Base-by-base conservation (phyloP, 2,113 vertebrate species). In the Hippotragus niger region DNA sequence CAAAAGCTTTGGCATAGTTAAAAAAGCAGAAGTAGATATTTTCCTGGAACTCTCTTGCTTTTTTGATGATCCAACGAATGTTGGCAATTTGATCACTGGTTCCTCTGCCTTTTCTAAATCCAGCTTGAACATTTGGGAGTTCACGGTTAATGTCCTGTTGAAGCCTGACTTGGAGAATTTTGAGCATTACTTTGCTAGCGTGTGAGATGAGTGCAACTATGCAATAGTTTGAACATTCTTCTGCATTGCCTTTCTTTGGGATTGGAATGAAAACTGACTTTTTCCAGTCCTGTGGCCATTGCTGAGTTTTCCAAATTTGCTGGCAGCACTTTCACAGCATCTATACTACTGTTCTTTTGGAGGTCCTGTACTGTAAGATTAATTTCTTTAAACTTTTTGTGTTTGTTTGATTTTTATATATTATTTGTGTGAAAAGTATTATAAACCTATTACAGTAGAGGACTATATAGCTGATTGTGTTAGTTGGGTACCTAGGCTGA, bases 121-220 rank as follows among this genome's bases (percentile, higher is more conserved):
- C 67, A 71, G 67, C n/a, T 40, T 71, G n/a, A 71, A 71, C 19
- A 71, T 71, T n/a, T 71, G 67, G 67, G 36, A 71, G 9, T 71
- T 71, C 19, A 71, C 0, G 0, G 67, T 40, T 71, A n/a, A 40
- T 1, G 0, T 23, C 19, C 19, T 71, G 19, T 12, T 71, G n/a
- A 71, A 71, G n/a, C n/a, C 67, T 40, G 67, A 36, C n/a, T 12
- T 71, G 67, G 67, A 71, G n/a, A 71, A 71, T 71, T 71, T 71
- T 71, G 67, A 71, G 67, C 67, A 23, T 12, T 36, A 40, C n/a
- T 71, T 71, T 40, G n/a, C 19, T 71, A 71, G n/a, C 0, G 2
- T 71, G 67, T 71, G 67, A 71, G n/a, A 40, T 40, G n/a, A 71
- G 19, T 71, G 67, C n/a, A 40, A 71, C 1, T 71, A 19, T 71